Percentiles rank a stretch among this genome's conserved stretches.
phyloP scores from a whole-genome alignment of 2,113 vertebrate genomes.

The Bubalus kerabau region DNA sequence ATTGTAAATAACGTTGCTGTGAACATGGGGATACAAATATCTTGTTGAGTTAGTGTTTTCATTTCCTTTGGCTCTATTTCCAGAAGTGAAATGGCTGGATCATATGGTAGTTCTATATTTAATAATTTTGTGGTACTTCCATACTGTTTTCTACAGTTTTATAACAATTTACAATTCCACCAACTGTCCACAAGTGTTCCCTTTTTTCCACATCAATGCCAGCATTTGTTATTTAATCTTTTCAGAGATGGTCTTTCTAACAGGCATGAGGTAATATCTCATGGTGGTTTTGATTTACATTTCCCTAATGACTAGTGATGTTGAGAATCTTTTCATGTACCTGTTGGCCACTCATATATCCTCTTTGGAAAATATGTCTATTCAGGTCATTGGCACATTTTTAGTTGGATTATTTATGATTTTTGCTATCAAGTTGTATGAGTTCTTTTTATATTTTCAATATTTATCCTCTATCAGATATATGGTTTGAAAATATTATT shows the following conservation, averaged over 20 bases:
- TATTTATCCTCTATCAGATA: background rate
- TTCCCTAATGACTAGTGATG: background rate
- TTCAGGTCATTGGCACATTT: background rate
- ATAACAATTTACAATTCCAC: background rate
- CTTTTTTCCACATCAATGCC: background rate
- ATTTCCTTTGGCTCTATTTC: background rate
- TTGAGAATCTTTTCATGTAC: background rate
- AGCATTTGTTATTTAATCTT: background rate
- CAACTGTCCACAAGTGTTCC: background rate
- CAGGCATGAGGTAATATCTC: background rate
- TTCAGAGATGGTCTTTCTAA: background rate
- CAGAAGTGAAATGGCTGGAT: background rate
- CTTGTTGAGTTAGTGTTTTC: background rate
- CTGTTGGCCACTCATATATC: background rate
- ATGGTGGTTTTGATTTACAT: background rate
- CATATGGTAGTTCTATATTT: background rate
- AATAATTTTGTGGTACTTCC: background rate
- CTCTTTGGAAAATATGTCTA: background rate
- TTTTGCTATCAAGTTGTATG: background rate
- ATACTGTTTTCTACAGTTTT: background rate
- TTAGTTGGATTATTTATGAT: background rate
- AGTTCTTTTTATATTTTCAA: background rate
- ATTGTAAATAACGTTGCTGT: too few species aligned
- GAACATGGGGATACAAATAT: too few species aligned
- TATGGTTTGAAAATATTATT: background rate